Conservation (phyloP, 1,140 invertebrate species). For the Drosophila pseudoananassae region DNA sequence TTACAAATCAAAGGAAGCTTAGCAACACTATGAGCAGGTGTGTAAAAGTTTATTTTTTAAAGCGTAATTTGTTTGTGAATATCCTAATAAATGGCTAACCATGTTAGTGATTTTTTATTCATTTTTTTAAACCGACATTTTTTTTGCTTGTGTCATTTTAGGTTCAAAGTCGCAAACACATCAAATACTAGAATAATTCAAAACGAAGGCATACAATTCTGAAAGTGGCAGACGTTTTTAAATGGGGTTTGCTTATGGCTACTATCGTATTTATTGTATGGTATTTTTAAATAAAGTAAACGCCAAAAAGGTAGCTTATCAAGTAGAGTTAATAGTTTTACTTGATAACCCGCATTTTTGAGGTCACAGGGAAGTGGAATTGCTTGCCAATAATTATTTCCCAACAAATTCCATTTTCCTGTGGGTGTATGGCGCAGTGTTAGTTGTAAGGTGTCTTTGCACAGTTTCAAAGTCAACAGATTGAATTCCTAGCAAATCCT, state of each 20-base stretch:
- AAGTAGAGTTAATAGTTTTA: conserved; percentile 22
- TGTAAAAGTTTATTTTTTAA: conserved; percentile 6
- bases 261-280: conserved; percentile 77
- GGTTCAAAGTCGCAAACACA: conserved; percentile 80
- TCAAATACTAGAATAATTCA: conserved; percentile 79
- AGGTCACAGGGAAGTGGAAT: conserved; percentile 14
- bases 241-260: conserved; percentile 73
- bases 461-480: conserved; percentile 57
- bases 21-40: conserved; percentile 59
- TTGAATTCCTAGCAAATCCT: conserved; percentile 69
- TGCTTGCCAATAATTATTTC: conserved; percentile 19
- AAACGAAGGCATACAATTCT: conserved; percentile 43
- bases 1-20: conserved; percentile 30
- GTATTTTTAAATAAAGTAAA: conserved; percentile 27
- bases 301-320: conserved; percentile 45
- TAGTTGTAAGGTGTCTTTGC: conserved; percentile 61
- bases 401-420: conserved; percentile 19
- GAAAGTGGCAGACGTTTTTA: conserved; percentile 14
- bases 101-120: background rate
- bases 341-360: conserved; percentile 54
- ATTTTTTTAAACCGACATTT: background rate
- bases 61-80: background rate
- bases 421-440: conserved; percentile 34
- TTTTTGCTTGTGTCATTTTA: conserved; percentile 43
- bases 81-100: background rate